A percentile compares a stretch with the other conserved stretches of the same genome.
Conservation (phyloP, 2,888 invertebrate genomes). For the Phengaris arion region DNA sequence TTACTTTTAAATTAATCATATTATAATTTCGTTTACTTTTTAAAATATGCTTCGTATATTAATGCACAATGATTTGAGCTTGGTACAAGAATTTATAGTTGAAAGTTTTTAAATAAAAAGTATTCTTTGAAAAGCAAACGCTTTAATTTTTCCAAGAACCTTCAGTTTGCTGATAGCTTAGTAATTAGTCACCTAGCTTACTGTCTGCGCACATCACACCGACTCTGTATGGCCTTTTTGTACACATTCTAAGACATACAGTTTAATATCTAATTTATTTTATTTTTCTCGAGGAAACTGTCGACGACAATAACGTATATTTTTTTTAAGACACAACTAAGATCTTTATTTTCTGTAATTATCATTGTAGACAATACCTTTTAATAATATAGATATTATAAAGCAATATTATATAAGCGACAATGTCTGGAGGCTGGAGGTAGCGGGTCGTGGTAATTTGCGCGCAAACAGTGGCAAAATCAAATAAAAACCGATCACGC, state of each 20-base stretch:
- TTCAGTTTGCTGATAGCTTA: too few species aligned
- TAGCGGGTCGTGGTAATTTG: conserved; percentile 64
- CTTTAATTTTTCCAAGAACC: too few species aligned
- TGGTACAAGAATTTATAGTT: background rate
- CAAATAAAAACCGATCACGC: conserved; percentile 78
- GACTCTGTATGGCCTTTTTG: too few species aligned
- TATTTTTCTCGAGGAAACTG: too few species aligned
- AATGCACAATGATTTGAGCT: background rate
- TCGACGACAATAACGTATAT: background rate
- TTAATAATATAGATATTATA: background rate
- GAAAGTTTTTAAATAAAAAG: background rate
- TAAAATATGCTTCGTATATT: background rate
- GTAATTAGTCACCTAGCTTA: too few species aligned
- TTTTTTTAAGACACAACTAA: background rate
- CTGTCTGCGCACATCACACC: too few species aligned
- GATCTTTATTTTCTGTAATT: background rate
- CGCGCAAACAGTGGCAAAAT: conserved; percentile 74
- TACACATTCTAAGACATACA: too few species aligned
- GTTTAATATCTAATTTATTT: too few species aligned
- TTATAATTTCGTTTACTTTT: conserved; percentile 1
- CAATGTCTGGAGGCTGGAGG: conserved; percentile 42
- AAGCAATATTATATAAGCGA: conserved; percentile 32
- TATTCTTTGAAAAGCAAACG: background rate
- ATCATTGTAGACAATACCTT: background rate
- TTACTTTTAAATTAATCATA: conserved; percentile 57